phyloP scores from a whole-genome alignment of 1,140 invertebrate species.

The Ceratoteleas bidentatus region DNA sequence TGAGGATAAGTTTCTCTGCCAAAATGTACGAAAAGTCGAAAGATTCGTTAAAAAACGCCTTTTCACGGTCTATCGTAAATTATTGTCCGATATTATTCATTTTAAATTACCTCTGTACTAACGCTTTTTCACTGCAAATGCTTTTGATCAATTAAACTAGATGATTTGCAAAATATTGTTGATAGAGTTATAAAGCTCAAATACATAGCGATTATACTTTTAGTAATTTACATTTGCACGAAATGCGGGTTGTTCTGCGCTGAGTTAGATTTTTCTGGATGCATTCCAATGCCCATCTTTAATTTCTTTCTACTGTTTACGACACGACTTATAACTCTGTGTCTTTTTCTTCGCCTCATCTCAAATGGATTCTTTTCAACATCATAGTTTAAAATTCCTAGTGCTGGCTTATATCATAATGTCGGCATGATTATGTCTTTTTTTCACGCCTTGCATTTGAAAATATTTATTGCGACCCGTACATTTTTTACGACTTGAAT shows the following conservation, averaged over 20 bases:
- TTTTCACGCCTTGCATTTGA: conserved; percentile 55
- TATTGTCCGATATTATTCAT: conserved; percentile 15
- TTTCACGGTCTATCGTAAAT: conserved; percentile 28
- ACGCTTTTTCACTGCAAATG: neutral
- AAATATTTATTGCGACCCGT: conserved; percentile 53
- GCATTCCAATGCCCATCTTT: conserved; percentile 74
- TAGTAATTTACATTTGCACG: too few species aligned
- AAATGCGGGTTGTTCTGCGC: neutral
- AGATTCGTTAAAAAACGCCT: conserved; percentile 27
- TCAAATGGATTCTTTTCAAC: conserved; percentile 55
- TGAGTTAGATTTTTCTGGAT: conserved; percentile 65
- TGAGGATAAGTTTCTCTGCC: conserved; percentile 66
- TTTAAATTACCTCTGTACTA: conserved; percentile 22
- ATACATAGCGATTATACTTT: too few species aligned
- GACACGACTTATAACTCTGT: conserved; percentile 70
- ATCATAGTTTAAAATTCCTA: conserved; percentile 35
- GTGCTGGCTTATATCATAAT: conserved; percentile 27
- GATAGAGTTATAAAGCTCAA: too few species aligned
- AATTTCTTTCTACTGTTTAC: conserved; percentile 74
- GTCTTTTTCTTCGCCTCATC: conserved; percentile 57
- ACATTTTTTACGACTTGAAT: conserved; percentile 63
- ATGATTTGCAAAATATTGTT: too few species aligned
- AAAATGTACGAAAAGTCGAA: conserved; percentile 55
- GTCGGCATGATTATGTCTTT: conserved; percentile 34
- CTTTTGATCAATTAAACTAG: too few species aligned